Base-by-base conservation (phyloP, 2,113 vertebrate species). In the Bostrychus sinensis region DNA sequence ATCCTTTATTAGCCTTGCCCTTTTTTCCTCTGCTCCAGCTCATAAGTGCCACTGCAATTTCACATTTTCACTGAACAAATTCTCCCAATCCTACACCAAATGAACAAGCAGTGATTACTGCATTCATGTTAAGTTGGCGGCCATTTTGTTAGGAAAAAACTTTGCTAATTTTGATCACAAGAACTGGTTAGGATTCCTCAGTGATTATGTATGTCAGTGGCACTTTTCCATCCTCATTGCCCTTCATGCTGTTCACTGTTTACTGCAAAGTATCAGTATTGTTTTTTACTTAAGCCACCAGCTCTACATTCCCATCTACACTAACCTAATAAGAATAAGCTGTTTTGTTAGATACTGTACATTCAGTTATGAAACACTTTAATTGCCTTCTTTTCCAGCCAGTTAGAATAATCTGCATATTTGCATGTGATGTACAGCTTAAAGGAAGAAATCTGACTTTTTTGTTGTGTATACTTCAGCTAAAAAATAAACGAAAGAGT, bases 31-130 rank as follows among this genome's bases (percentile, higher is more conserved):
- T 25, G 68, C 66, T 83, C 23, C 0, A 4, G 73, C 57, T 75
- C 61, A 72, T 58, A 62, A 71, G 64, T 63, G 50, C 62, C 2
- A 45, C 50, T 62, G 50, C 38, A 39, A 39, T 66, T 67, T 73
- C 5, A 5, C 41, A 37, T 39, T 50, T 50, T 50, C 25, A 16
- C 26, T 50, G 23, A 13, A 32, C 30, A 7, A 32, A 5, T 8
- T 32, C 30, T 32, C 30, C 1, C 30, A 32, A 5, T 4, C 28
- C 28, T 30, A 30, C 28, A 32, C 3, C 30, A 32, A 32, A 32
- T 8, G 5, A 32, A 32, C 5, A 32, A 32, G 1, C 1, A 32
- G 5, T 2, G 30, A 32, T 32, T 32, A 7, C 3, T 32, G 30
- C 30, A 32, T 32, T 30, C 8, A 32, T 32, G 5, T 1, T 5